Conservation (phyloP, 2,888 invertebrate species). For the Sympetrum striolatum region DNA sequence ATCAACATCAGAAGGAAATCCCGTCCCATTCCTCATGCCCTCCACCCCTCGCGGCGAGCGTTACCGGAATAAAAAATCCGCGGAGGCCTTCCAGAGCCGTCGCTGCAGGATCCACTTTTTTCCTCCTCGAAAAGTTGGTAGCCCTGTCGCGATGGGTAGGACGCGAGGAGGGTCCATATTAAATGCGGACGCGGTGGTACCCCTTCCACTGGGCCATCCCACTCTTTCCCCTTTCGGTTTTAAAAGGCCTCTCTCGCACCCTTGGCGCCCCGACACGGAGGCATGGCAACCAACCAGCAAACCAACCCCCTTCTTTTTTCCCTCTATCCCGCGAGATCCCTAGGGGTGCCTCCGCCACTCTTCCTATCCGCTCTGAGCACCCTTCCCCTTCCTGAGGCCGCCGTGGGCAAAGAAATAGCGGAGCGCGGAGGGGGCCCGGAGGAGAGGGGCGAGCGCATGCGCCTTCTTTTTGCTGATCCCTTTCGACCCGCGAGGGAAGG, state of each 20-base stretch:
- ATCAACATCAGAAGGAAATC: not conserved
- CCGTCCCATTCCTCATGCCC: not conserved
- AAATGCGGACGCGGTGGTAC: constrained; percentile 8
- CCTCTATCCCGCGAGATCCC: not conserved
- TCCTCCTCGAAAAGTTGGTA: not conserved
- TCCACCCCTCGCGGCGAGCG: not conserved
- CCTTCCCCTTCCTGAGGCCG: not conserved
- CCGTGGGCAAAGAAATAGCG: not conserved
- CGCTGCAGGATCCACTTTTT: not conserved
- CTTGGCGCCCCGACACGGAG: not conserved
- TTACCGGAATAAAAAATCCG: not conserved
- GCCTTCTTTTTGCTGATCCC: not conserved
- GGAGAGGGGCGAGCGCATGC: not conserved
- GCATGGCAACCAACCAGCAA: not conserved
- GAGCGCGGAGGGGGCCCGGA: not conserved
- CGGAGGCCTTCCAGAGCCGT: not conserved
- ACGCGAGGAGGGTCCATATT: constrained; percentile 28
- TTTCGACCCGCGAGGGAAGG: not conserved
- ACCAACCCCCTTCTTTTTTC: not conserved
- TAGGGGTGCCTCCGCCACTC: not conserved
- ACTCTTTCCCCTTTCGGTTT: not conserved
- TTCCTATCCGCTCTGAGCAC: not conserved
- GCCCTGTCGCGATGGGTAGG: not conserved
- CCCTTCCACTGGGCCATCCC: not conserved
- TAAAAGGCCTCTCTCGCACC: not conserved